These are phyloP conservation scores for Lepidotrigona ventralis DNA, from an alignment of 1,140 invertebrate genomes.

Conservation along the genomic window DNA sequence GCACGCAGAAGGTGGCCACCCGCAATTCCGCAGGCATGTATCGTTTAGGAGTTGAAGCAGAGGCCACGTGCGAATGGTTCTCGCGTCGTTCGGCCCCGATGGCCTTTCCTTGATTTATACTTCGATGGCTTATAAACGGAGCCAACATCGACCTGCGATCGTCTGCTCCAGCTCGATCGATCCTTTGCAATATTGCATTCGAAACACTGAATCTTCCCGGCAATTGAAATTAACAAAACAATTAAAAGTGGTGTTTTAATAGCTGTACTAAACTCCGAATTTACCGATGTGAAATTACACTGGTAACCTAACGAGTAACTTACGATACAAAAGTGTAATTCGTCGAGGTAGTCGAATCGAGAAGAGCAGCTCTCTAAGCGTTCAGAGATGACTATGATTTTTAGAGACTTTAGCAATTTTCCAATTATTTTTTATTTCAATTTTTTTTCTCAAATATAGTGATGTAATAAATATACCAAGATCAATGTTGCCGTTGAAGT, in stretches of 20 bases:
- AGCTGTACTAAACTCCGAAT: no score
- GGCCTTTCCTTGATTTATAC: slow-evolving; percentile 19
- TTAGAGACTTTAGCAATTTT: not conserved
- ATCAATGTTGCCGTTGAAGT: no score
- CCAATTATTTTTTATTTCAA: no score
- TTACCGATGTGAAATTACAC: not conserved
- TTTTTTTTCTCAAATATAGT: no score
- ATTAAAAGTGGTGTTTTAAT: no score
- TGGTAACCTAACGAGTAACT: not conserved
- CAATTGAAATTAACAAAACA: no score
- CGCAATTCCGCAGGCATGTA: slow-evolving; percentile 70
- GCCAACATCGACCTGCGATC: not conserved
- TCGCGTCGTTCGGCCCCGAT: slow-evolving; percentile 14
- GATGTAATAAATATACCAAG: no score
- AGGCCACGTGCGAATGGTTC: slow-evolving; percentile 40
- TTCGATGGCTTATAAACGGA: not conserved
- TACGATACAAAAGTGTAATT: no score
- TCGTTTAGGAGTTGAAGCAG: slow-evolving; percentile 67
- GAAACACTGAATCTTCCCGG: no score
- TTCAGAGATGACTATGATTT: not conserved
- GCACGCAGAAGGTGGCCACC: slow-evolving; percentile 74
- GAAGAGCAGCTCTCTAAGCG: not conserved
- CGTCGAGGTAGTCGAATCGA: no score
- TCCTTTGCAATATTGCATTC: not conserved
- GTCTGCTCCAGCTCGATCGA: not conserved